Percentiles rank a stretch among this genome's conserved stretches.
Conservation (phyloP, 2,797 vertebrate genomes). For the Cuculus canorus region DNA sequence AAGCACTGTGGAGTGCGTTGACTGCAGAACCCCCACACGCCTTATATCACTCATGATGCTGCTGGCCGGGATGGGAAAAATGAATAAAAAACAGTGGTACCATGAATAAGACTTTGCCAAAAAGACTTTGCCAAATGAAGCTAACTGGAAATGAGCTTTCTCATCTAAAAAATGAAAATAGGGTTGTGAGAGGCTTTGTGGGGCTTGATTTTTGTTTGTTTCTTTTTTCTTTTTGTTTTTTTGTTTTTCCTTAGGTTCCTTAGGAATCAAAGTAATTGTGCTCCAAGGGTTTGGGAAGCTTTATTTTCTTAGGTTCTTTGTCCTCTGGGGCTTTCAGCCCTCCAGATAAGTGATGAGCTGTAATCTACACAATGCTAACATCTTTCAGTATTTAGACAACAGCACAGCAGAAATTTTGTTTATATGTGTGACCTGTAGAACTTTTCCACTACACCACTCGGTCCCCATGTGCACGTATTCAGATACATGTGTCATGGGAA, state of each 20-base stretch:
- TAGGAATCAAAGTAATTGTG: background rate
- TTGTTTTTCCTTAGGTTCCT: background rate
- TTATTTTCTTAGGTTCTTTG: background rate
- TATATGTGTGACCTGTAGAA: background rate
- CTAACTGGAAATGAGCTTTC: background rate
- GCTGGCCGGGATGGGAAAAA: background rate
- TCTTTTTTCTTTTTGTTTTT: background rate
- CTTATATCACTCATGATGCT: background rate
- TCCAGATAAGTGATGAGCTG: background rate
- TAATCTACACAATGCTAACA: background rate
- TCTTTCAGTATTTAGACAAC: background rate
- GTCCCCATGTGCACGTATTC: accelerated
- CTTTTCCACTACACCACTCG: background rate
- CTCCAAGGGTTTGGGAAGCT: background rate
- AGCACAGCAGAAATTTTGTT: background rate
- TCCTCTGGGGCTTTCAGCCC: background rate
- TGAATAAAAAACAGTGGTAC: background rate
- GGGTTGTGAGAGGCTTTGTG: background rate
- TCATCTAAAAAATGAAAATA: background rate
- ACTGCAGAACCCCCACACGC: background rate
- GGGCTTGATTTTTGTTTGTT: too few species aligned
- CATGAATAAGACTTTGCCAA: background rate
- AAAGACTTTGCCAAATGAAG: background rate
- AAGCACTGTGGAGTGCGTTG: background rate
- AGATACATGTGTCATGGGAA: background rate